Evolutionary conservation across 2,113 vertebrate genomes (phyloP).

Genomic region (Rhinolophus sinicus): DNA sequence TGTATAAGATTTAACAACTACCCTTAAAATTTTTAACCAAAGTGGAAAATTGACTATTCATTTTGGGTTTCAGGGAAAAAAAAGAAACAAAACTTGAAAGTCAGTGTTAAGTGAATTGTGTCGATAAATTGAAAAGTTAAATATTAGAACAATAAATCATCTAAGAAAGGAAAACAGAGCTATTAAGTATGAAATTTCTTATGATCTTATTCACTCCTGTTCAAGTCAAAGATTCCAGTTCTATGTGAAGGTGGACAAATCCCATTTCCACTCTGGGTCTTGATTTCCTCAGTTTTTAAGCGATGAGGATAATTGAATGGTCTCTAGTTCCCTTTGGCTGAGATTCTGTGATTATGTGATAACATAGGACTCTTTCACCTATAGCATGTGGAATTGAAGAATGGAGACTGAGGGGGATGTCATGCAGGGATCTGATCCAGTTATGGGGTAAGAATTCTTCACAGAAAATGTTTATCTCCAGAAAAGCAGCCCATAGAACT

Average conservation of each 20-base stretch:
- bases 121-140: slow-evolving; percentile 7
- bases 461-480: slow-evolving; percentile 4
- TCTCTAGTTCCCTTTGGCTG: neutral
- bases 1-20: neutral
- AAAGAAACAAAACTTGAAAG: neutral
- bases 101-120: slow-evolving; percentile 16
- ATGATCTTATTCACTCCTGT: neutral
- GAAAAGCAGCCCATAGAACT: slow-evolving; percentile 20
- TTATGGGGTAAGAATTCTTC: neutral
- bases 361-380: neutral
- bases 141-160: slow-evolving; percentile 20
- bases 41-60: neutral
- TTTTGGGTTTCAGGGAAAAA: neutral
- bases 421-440: neutral
- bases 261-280: neutral
- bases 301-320: neutral
- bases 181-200: neutral
- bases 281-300: slow-evolving; percentile 25
- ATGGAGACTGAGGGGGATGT: neutral
- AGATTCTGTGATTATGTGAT: slow-evolving; percentile 11
- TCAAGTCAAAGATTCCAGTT: neutral
- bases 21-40: slow-evolving; percentile 1
- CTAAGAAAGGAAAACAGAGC: neutral
- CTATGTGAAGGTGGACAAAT: neutral
- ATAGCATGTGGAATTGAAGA: slow-evolving; percentile 36